phyloP scores from a whole-genome alignment of 2,888 invertebrate species.

The Coenonympha glycerion region DNA sequence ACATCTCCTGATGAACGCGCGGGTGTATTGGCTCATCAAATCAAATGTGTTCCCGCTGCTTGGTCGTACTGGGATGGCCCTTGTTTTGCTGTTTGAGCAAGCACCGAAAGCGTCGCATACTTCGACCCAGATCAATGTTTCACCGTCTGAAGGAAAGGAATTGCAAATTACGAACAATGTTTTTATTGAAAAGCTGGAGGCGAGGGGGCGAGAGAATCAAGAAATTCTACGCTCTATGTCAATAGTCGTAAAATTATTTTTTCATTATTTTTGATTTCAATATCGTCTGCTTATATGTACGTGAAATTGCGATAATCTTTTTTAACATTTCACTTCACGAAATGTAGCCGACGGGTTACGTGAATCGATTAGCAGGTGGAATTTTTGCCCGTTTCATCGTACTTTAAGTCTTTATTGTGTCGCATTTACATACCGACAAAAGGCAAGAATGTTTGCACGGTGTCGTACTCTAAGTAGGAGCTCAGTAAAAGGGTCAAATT shows the following conservation, averaged over 20 bases:
- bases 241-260: too few relatives aligned
- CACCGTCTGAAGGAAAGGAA: constrained; percentile 33
- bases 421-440: constrained; percentile 42
- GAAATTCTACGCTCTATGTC: too few relatives aligned
- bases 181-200: not conserved
- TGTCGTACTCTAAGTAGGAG: constrained; percentile 40
- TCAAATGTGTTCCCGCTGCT: constrained; percentile 37
- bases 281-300: too few relatives aligned
- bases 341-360: too few relatives aligned
- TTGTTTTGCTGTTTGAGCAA: constrained; percentile 34
- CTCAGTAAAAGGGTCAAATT: constrained; percentile 40
- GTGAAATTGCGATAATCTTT: too few relatives aligned
- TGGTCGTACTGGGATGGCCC: constrained; percentile 28
- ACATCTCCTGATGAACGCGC: constrained; percentile 40
- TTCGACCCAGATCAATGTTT: constrained; percentile 43
- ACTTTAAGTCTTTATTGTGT: too few relatives aligned
- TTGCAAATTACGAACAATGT: not conserved
- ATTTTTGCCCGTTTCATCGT: too few relatives aligned
- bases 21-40: constrained; percentile 32
- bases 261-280: too few relatives aligned
- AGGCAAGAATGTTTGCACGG: constrained; percentile 47
- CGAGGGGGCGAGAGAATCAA: not conserved
- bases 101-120: constrained; percentile 49
- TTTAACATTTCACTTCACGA: too few relatives aligned
- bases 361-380: too few relatives aligned